Percentiles rank a stretch among this genome's conserved stretches.
phyloP scores from a whole-genome alignment of 2,888 invertebrate species.

The Drosophila macrospina region DNA sequence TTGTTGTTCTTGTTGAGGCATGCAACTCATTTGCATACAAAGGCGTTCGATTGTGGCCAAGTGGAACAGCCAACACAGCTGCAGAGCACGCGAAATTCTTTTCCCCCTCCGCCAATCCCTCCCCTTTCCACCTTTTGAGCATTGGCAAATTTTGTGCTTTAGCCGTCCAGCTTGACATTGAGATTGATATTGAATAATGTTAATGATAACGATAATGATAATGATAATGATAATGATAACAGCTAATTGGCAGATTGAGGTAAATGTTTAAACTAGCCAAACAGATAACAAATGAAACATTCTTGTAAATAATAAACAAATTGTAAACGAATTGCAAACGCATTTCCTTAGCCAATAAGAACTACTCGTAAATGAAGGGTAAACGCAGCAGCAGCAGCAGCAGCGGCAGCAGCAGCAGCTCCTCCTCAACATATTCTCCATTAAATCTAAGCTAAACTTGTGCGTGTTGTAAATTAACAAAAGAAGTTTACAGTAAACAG shows the following conservation, averaged over 20 bases:
- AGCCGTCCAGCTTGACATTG: slow-evolving; percentile 66
- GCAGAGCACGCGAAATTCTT: slow-evolving; percentile 39
- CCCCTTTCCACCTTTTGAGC: neutral
- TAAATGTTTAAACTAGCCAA: slow-evolving; percentile 52
- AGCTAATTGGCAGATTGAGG: slow-evolving; percentile 20
- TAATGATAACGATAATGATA: slow-evolving; percentile 35
- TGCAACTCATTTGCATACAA: slow-evolving; percentile 77
- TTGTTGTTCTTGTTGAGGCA: slow-evolving; percentile 29
- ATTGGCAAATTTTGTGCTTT: slow-evolving; percentile 23
- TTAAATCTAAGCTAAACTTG: slow-evolving; percentile 65
- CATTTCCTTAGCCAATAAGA: slow-evolving; percentile 42
- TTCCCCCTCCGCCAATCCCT: neutral
- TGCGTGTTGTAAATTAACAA: slow-evolving; percentile 75
- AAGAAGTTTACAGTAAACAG: slow-evolving; percentile 9
- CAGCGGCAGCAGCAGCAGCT: too few species aligned
- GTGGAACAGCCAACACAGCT: slow-evolving; percentile 48
- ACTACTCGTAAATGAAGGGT: slow-evolving; percentile 18
- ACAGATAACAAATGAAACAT: slow-evolving; percentile 28
- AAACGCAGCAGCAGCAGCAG: slow-evolving; percentile 34
- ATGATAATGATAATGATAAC: slow-evolving; percentile 29
- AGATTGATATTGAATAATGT: slow-evolving; percentile 37
- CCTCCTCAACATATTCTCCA: slow-evolving; percentile 69
- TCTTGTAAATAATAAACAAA: slow-evolving; percentile 62
- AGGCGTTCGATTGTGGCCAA: slow-evolving; percentile 70
- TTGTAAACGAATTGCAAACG: slow-evolving; percentile 24